A percentile compares a stretch with the other conserved stretches of the same genome.
These are phyloP conservation scores for Anarhynchus alexandrinus DNA, from an alignment of 2,113 vertebrate species.

Conservation along the genomic window DNA sequence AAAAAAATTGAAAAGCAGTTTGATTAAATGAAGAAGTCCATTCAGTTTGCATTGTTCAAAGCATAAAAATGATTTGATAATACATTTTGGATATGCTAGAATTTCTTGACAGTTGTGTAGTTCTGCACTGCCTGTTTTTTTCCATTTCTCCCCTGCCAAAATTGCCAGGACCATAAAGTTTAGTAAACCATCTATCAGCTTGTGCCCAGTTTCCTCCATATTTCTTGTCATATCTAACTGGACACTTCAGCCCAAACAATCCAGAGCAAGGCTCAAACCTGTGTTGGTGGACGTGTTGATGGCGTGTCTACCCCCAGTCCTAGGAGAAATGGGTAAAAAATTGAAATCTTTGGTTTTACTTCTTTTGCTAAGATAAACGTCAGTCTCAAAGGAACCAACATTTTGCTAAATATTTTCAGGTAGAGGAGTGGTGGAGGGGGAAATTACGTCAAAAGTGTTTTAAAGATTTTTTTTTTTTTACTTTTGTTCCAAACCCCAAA, in stretches of 20 bases:
- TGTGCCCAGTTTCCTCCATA: background rate
- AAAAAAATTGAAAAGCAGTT: background rate
- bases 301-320: background rate
- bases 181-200: background rate
- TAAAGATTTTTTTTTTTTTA: background rate
- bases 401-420: background rate
- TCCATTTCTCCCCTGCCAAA: background rate
- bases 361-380: background rate
- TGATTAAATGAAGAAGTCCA: slow-evolving; percentile 1
- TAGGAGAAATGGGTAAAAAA: background rate
- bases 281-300: background rate
- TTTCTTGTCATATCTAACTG: background rate
- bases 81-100: background rate
- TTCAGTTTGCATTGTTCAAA: background rate
- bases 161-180: background rate
- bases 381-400: background rate
- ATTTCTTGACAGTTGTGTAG: background rate
- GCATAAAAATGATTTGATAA: background rate
- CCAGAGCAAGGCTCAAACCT: background rate
- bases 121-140: background rate
- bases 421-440: background rate
- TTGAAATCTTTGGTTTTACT: background rate
- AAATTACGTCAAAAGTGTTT: background rate
- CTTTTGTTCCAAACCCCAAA: background rate
- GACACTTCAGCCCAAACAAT: background rate